phyloP scores from a whole-genome alignment of 2,113 vertebrate genomes.

The Tonatia bakeri region DNA sequence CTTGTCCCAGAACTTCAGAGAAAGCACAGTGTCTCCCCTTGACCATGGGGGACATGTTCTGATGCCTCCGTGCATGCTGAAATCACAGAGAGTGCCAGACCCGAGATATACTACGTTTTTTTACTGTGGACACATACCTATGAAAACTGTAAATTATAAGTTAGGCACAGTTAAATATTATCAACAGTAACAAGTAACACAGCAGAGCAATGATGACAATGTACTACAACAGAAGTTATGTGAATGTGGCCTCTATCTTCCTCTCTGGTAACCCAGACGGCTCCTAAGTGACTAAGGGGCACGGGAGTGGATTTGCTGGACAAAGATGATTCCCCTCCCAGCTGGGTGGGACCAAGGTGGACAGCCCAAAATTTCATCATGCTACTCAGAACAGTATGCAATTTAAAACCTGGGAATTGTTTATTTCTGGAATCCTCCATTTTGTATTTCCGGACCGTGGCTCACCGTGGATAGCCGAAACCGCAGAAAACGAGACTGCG shows the following conservation, averaged over 20 bases:
- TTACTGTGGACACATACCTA: too few relatives aligned
- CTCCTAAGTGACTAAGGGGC: not conserved
- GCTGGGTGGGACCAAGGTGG: too few relatives aligned
- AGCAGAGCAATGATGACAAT: not conserved
- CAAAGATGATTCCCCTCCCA: not conserved
- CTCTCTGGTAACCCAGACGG: not conserved
- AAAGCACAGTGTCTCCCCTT: not conserved
- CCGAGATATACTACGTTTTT: not conserved
- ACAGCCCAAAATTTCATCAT: not conserved
- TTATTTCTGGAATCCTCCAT: not conserved
- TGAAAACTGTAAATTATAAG: not conserved
- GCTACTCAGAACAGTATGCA: not conserved
- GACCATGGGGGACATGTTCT: not conserved
- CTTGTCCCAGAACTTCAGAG: conserved; percentile 54
- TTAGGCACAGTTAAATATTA: not conserved
- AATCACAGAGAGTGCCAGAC: not conserved
- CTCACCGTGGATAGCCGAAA: not conserved
- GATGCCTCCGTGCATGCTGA: not conserved
- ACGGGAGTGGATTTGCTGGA: not conserved
- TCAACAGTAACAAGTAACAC: not conserved
- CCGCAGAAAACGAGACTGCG: not conserved
- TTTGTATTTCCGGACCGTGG: not conserved
- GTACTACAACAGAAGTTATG: not conserved
- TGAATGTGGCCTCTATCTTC: not conserved
- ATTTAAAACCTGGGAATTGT: not conserved